Conservation (phyloP, 2,888 invertebrate species). For the Caenorhabditis auriculariae region DNA sequence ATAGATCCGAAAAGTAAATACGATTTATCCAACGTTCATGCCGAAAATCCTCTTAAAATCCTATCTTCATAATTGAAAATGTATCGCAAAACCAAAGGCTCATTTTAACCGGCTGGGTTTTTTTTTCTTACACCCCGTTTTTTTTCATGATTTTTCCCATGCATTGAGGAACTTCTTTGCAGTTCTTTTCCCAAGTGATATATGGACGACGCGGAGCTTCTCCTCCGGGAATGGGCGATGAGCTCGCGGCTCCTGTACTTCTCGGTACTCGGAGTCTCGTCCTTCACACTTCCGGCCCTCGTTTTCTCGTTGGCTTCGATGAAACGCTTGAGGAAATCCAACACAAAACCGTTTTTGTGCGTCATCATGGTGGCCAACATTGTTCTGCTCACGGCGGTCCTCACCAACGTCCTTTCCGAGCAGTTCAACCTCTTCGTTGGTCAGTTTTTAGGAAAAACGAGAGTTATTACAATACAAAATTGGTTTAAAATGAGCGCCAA, state of each 20-base stretch:
- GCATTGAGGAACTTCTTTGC: too few relatives aligned
- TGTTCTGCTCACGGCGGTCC: slow-evolving; percentile 28
- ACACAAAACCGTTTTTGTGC: slow-evolving; percentile 36
- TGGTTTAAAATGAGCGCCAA: too few relatives aligned
- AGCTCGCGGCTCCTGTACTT: slow-evolving; percentile 34
- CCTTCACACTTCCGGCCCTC: slow-evolving; percentile 34
- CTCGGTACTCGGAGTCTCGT: slow-evolving; percentile 32
- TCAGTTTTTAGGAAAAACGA: slow-evolving; percentile 15
- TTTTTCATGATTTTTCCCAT: too few relatives aligned
- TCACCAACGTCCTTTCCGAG: slow-evolving; percentile 25
- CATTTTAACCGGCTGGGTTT: too few relatives aligned
- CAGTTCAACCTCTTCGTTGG: slow-evolving; percentile 14
- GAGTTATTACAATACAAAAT: too few relatives aligned
- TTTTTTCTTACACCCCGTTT: too few relatives aligned
- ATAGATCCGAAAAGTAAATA: too few relatives aligned
- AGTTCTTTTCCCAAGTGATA: too few relatives aligned
- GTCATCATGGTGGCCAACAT: slow-evolving; percentile 37
- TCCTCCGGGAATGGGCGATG: slow-evolving; percentile 33
- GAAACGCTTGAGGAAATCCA: slow-evolving; percentile 26
- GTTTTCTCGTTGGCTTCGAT: slow-evolving; percentile 17
- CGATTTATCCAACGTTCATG: too few relatives aligned
- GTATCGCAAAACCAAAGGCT: too few relatives aligned
- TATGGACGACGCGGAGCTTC: slow-evolving; percentile 11
- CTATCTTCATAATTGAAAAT: too few relatives aligned
- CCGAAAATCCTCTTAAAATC: too few relatives aligned